phyloP scores from a whole-genome alignment of 2,888 invertebrate species.

The Microdon myrmicae region DNA sequence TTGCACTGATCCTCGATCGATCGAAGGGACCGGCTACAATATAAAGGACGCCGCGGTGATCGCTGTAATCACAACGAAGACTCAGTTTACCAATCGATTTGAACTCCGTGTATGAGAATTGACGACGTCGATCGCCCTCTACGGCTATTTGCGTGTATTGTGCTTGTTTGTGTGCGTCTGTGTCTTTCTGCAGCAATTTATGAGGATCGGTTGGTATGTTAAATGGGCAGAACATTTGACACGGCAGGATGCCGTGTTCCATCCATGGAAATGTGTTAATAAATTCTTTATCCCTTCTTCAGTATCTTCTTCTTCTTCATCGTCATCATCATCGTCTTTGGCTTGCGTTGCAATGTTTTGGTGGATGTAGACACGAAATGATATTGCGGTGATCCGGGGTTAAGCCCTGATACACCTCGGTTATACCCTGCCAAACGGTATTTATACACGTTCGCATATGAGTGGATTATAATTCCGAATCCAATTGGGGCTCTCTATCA shows the following conservation, averaged over 20 bases:
- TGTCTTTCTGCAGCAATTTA: slow-evolving; percentile 41
- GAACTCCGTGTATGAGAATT: slow-evolving; percentile 25
- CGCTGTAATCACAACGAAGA: slow-evolving; percentile 23
- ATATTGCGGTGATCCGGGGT: no score
- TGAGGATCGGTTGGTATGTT: slow-evolving; percentile 46
- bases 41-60: slow-evolving; percentile 43
- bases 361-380: no score
- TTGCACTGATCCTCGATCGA: slow-evolving; percentile 17
- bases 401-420: no score
- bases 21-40: background rate
- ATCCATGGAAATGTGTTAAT: slow-evolving; percentile 53
- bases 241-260: slow-evolving; percentile 54
- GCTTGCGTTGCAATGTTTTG: no score
- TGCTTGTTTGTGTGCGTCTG: slow-evolving; percentile 13
- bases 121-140: background rate
- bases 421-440: no score
- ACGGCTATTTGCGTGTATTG: background rate
- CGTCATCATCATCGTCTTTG: no score
- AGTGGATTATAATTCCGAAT: slow-evolving; percentile 20
- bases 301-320: no score
- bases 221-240: slow-evolving; percentile 51
- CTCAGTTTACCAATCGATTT: slow-evolving; percentile 46
- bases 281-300: no score
- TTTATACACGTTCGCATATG: no score
- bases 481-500: slow-evolving; percentile 33